Evolutionary conservation across 2,113 vertebrate species (phyloP), one percentile per base, ranked within the genome.

Genomic region (Elanoides forficatus): DNA sequence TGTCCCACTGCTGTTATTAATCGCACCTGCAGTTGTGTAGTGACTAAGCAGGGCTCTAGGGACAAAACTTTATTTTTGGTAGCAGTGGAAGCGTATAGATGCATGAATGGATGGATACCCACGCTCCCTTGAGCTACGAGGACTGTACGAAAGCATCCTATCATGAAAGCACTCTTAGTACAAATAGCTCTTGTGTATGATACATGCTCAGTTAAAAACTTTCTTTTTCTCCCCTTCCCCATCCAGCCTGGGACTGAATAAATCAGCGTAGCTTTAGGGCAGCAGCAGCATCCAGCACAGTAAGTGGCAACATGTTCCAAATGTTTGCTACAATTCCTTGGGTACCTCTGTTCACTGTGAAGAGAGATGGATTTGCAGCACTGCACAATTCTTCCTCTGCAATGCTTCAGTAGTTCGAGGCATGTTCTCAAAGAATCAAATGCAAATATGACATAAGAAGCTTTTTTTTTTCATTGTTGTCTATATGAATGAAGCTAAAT

Each of bases 61-160:
- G 81, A 45, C 79, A 78, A 38, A 94, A 59, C 55, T 93, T 76
- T 88, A 88, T 91, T 95, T 96, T 86, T 75, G 80, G 90, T 65
- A 89, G 73, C 84, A 42, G 66, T 47, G 63, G 55, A 93, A 85
- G 56, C 1, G 2, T 59, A 59, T 7, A 47, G 65, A 38, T 38
- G 53, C 59, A 21, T 50, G 90, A 71, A 67, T 88, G 65, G 84
- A 48, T 86, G 87, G 85, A 55, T 82, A 32, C 22, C 70, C 74
- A 50, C 74, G 73, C 53, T 89, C 66, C 76, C 81, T 34, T 59
- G 82, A 92, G 87, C 92, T 66, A 17, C 75, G 50, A 22, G 88
- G 88, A 34, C 76, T 50, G 67, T 18, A 21, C 6, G 22, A 71
- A 72, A 81, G 83, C 63, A 75, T 92, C 52, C 42, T 56, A 13